Evolutionary conservation across 2,797 vertebrate species (phyloP).

Genomic region (Rhabdomys pumilio): DNA sequence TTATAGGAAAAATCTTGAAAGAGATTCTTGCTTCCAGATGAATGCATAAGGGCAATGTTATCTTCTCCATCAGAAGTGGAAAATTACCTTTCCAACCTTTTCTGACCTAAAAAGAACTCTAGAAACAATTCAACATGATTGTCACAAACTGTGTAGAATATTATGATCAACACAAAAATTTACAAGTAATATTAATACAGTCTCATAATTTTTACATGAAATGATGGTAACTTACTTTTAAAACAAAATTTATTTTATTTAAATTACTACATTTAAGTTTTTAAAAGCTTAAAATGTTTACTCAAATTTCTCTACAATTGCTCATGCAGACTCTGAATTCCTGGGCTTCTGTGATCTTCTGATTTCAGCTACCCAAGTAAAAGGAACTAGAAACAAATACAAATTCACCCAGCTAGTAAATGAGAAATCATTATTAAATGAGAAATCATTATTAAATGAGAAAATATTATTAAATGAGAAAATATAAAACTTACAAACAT

Average conservation of each 20-base stretch:
- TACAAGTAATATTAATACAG: conserved; percentile 51
- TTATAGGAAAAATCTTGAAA: background rate
- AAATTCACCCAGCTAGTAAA: background rate
- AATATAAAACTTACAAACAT: conserved; percentile 80
- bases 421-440: conserved; percentile 62
- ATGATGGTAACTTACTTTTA: background rate
- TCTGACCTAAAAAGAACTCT: background rate
- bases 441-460: conserved; percentile 64
- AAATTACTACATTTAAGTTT: conserved; percentile 78
- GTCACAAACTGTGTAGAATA: conserved; percentile 63
- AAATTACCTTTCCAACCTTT: background rate
- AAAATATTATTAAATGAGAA: conserved; percentile 73
- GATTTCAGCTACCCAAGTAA: background rate
- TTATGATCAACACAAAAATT: conserved; percentile 55
- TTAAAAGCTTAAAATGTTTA: background rate
- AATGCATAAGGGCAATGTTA: background rate
- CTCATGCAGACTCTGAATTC: background rate
- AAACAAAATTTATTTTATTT: conserved; percentile 74
- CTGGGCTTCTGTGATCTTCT: background rate
- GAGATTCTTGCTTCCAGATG: background rate
- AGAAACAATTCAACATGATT: conserved; percentile 47
- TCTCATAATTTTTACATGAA: conserved; percentile 64
- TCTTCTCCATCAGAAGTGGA: background rate
- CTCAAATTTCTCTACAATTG: too few relatives aligned
- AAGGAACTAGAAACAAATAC: background rate